Percentiles rank a stretch among this genome's conserved stretches.
Conservation (phyloP, 2,888 invertebrate genomes). For the Biston stratarius region DNA sequence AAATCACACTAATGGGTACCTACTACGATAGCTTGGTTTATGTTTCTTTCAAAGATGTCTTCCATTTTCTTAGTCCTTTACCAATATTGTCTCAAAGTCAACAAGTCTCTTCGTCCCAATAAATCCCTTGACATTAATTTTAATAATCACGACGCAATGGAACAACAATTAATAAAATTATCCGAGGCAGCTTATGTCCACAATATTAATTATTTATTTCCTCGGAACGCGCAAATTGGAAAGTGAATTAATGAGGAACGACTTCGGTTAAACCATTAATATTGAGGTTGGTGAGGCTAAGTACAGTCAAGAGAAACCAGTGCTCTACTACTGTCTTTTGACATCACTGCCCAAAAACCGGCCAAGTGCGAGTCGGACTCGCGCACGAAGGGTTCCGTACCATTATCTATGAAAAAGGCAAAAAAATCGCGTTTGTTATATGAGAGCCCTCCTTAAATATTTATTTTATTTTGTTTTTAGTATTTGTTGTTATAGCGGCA, state of each 20-base stretch:
- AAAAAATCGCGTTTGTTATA: no score
- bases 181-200: slow-evolving; percentile 38
- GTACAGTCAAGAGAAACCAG: slow-evolving; percentile 26
- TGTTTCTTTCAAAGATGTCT: no score
- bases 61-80: neutral
- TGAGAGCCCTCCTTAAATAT: no score
- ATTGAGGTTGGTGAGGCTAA: slow-evolving; percentile 46
- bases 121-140: slow-evolving; percentile 20
- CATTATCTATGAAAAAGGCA: no score
- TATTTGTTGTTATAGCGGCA: no score
- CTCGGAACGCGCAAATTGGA: slow-evolving; percentile 42
- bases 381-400: no score
- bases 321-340: no score
- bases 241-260: slow-evolving; percentile 51
- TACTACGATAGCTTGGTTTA: no score
- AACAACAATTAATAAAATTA: slow-evolving; percentile 25
- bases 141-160: slow-evolving; percentile 20
- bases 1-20: no score
- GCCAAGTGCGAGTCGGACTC: no score
- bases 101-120: neutral
- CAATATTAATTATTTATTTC: slow-evolving; percentile 44
- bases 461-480: no score
- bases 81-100: neutral
- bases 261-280: slow-evolving; percentile 65
- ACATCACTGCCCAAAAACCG: no score